Base-by-base conservation (phyloP, 2,113 vertebrate species). In the Chionomys nivalis region DNA sequence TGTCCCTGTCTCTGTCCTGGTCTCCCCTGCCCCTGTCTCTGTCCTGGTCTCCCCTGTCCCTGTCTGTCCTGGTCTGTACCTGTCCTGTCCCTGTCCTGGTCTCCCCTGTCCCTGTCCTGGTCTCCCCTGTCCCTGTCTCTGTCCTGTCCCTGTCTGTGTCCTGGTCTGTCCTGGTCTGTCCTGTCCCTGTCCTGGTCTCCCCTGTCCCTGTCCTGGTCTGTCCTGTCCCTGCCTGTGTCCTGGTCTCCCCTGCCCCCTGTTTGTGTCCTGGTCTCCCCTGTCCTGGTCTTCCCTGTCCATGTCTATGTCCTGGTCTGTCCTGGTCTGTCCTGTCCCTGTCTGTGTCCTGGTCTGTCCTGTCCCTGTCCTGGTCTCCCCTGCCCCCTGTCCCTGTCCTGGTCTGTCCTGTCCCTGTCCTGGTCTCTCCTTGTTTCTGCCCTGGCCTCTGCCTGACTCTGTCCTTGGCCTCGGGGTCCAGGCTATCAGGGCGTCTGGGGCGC, bases 401-500 rank as follows among this genome's bases (percentile, higher is more conserved):
- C 23, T 44, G 55, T 58, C 42, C 89, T 68, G 77, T 83, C 85
- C 65, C 11, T 86, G 90, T 93, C 82, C 28, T 77, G 77, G 73
- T 61, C 90, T 93, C 82, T 93, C 91, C 76, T 47, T 72, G 66
- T 96, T 81, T 93, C 68, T 87, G 92, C 89, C 78, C 61, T 42
- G 88, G 72, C 33, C 79, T 96, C 63, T 95, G 79, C 73, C 96
- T 92, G 79, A 47, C 61, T 94, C 90, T 97, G 76, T 92, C 85
- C 81, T 93, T 95, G 92, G 88, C 95, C 96, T 97, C 0, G 95
- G 97, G 97, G 96, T 94, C 93, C 97, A 98, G 98, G 97, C 98
- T 98, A 9, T 94, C 98, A 14, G 98, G 97, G 95, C 98, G 98
- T 97, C 96, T 99, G 98, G 97, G 97, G 68, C 99, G 99, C 98